Base-by-base conservation (phyloP, 2,888 invertebrate genomes). In the Drosophila mimica region DNA sequence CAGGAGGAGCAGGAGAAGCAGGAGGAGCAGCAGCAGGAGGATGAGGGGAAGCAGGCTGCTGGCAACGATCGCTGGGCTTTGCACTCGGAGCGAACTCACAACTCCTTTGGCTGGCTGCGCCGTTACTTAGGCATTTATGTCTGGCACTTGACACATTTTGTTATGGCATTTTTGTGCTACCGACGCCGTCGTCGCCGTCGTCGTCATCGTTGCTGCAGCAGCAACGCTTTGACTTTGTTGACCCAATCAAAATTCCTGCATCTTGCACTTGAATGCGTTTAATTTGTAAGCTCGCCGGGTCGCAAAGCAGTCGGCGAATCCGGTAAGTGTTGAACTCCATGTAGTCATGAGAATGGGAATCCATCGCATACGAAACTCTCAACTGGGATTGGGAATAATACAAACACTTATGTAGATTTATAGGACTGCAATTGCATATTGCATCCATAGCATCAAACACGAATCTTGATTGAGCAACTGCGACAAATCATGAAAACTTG, bases 71-170 rank as follows among this genome's bases (percentile, higher is more conserved):
- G 64, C 28, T 49, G 15, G 28, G 48, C n/a, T 33, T 53, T 51
- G 51, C 6, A 17, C n/a, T 30, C 5, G 40, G 25, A 46, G 15
- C 46, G 46, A 46, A 46, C 25, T 20, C 48, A 3, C 28, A 66
- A 31, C 70, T 70, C 53, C 66, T 61, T 68, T 60, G 63, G 65
- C 75, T 60, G 63, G 65, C 75, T 71, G 73, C 57, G 61, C 77
- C 80, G 75, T 88, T 88, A 81, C 86, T 88, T 85, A 82, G 85
- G 87, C 90, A 87, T 90, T 87, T 88, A 87, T 87, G 87, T 90
- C 87, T 88, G 87, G 87, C 89, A 88, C 90, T 90, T 88, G 90
- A 89, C 87, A 88, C 90, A 90, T 90, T 90, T 88, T 89, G 90
- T 89, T 82, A 85, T 89, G 89, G 87, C 90, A 88, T 88, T 89